Percentiles rank a stretch among this genome's conserved stretches.
Evolutionary conservation across 1,140 invertebrate species (phyloP).

Genomic region (Cataglyphis hispanica): DNA sequence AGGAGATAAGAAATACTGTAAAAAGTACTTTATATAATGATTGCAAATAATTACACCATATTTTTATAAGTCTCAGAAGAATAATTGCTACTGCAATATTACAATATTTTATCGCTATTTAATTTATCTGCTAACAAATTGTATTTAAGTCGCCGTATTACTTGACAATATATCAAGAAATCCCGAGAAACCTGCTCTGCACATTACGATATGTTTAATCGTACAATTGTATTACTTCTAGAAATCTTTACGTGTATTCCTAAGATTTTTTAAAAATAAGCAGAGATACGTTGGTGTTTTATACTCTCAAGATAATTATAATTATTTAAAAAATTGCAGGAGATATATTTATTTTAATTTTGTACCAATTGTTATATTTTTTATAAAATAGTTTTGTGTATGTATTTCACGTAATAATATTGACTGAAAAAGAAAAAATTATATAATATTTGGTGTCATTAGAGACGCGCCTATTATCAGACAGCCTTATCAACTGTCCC

Average conservation of each 20-base stretch:
- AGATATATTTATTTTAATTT: neutral
- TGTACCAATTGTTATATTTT: neutral
- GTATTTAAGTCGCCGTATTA: neutral
- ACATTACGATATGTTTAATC: neutral
- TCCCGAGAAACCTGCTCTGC: neutral
- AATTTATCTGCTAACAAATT: neutral
- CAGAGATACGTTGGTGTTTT: neutral
- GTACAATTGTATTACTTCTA: neutral
- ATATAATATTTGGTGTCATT: conserved; percentile 5
- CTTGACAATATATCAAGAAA: neutral
- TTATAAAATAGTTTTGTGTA: neutral
- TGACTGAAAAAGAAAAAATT: neutral
- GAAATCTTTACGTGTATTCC: neutral
- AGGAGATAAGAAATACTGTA: neutral
- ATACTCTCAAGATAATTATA: neutral
- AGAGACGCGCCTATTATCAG: neutral
- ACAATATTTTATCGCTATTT: neutral
- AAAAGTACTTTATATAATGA: neutral
- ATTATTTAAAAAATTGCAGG: neutral
- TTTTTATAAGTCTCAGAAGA: neutral
- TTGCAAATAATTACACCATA: neutral
- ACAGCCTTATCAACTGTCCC: neutral
- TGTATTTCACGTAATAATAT: neutral
- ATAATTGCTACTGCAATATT: neutral
- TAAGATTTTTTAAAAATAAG: conserved; percentile 24